Base-by-base conservation (phyloP, 2,113 vertebrate genomes). In the Brienomyrus longianalis region DNA sequence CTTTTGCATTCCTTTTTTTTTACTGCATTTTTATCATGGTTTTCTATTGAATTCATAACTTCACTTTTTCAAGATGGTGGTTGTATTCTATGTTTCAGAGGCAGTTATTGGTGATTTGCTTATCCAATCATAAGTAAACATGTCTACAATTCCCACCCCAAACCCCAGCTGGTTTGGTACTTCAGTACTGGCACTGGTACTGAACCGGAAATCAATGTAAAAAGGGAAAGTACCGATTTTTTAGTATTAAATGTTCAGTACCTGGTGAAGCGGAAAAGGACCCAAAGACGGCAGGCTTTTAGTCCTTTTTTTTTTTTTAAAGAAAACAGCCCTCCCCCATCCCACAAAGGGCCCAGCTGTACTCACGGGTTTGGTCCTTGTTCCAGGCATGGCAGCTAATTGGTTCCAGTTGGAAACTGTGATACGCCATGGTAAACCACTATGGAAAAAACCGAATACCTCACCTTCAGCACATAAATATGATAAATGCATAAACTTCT, bases 371-470 rank as follows among this genome's bases (percentile, higher is more conserved):
- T 9, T 96, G 94, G 94, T 99, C 98, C 95, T 99, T 99, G 94
- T 99, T 99, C 98, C 98, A 99, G 92, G 98, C 96, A 0, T 99
- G 98, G 93, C 98, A 99, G 96, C 97, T 99, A 96, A 99, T 99
- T 93, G 98, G 98, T 93, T 99, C 98, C 93, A 99, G 96, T 93
- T 98, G 95, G 93, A 99, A 99, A 94, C 98, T 99, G 92, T 99
- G 97, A 93, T 98, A 99, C 21, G 98, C 95, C 98, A 99, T 99
- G 94, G 87, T 92, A 94, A 59, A 88, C 93, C 88, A 83, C 66
- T 84, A 90, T 91, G 90, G 17, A 90, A 88, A 87, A 91, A 88
- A 87, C 1, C 89, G 56, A 90, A 94, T 3, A 74, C 9, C 45
- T 84, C 45, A 45, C 80, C 80, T 84, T 84, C 23, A 48, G 80